Percentiles rank a stretch among this genome's conserved stretches.
These are phyloP conservation scores for Calephelis perditalis DNA, from an alignment of 2,888 invertebrate species.

Conservation along the genomic window DNA sequence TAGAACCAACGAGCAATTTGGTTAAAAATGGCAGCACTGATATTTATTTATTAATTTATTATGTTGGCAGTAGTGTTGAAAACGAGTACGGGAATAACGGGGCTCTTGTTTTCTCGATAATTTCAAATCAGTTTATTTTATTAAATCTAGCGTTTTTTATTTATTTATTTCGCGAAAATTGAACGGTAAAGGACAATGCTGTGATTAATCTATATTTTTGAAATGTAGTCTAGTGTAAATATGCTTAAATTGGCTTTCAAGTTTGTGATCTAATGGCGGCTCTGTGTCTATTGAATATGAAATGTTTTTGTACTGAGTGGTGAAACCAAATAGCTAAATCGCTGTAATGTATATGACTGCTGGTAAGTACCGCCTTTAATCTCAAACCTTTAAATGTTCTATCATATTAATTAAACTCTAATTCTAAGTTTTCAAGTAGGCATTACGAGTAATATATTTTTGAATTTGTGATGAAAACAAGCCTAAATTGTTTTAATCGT, in stretches of 20 bases:
- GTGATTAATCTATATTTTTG: background rate
- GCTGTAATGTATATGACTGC: slow-evolving; percentile 51
- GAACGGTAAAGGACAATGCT: background rate
- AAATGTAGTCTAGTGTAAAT: slow-evolving; percentile 30
- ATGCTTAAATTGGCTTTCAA: slow-evolving; percentile 46
- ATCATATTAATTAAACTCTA: background rate
- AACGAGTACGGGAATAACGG: slow-evolving; percentile 46
- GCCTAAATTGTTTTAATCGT: too few species aligned
- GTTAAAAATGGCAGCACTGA: slow-evolving; percentile 31
- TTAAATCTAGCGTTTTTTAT: background rate
- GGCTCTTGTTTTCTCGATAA: slow-evolving; percentile 41
- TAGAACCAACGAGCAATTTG: background rate
- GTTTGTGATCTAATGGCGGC: slow-evolving; percentile 62
- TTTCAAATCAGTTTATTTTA: slow-evolving; percentile 4
- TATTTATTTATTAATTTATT: slow-evolving; percentile 55
- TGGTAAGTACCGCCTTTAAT: slow-evolving; percentile 43
- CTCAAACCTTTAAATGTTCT: background rate
- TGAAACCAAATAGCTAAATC: slow-evolving; percentile 39
- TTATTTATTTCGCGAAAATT: background rate
- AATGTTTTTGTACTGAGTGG: slow-evolving; percentile 58
- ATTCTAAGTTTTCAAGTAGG: too few species aligned
- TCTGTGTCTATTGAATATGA: slow-evolving; percentile 34
- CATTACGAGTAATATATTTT: too few species aligned
- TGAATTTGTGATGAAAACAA: too few species aligned
- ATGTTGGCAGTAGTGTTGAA: slow-evolving; percentile 52